These are phyloP conservation scores for Temnothorax longispinosus DNA, from an alignment of 1,140 invertebrate species.

Conservation along the genomic window DNA sequence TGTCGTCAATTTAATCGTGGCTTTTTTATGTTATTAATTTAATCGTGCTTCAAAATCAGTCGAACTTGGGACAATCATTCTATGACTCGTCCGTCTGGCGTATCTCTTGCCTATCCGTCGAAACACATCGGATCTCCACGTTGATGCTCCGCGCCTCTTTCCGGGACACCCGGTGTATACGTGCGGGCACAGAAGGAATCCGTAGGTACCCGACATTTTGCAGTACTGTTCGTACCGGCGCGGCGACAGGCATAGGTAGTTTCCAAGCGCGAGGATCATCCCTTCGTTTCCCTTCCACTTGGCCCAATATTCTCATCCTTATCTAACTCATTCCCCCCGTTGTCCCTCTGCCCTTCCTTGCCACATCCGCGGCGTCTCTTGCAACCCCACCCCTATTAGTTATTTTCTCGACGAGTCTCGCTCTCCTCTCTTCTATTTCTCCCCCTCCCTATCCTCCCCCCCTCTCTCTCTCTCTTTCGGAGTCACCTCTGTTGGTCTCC, in stretches of 20 bases:
- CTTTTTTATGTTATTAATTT: not conserved
- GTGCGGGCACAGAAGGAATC: constrained; percentile 48
- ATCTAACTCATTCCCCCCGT: constrained; percentile 56
- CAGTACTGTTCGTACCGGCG: constrained; percentile 63
- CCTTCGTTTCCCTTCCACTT: constrained; percentile 62
- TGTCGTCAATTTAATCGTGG: not conserved
- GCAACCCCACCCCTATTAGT: constrained; percentile 67
- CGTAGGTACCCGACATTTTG: constrained; percentile 64
- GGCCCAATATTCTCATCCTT: constrained; percentile 68
- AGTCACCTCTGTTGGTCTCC: constrained; percentile 63
- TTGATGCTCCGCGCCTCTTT: not conserved
- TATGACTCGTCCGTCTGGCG: not conserved
- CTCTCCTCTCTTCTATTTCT: constrained; percentile 47
- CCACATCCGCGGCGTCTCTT: constrained; percentile 57
- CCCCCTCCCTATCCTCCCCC: constrained; percentile 41
- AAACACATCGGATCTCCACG: not conserved
- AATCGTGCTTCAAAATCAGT: not conserved
- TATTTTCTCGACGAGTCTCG: constrained; percentile 63
- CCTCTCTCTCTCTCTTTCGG: constrained; percentile 57
- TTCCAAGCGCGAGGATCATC: constrained; percentile 57
- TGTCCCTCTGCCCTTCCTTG: constrained; percentile 30
- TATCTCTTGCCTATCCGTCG: not conserved
- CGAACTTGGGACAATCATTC: not conserved
- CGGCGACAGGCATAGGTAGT: constrained; percentile 50
- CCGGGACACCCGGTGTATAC: constrained; percentile 49